Evolutionary conservation across 2,797 vertebrate species (phyloP).

Genomic region (Australoheros facetus): DNA sequence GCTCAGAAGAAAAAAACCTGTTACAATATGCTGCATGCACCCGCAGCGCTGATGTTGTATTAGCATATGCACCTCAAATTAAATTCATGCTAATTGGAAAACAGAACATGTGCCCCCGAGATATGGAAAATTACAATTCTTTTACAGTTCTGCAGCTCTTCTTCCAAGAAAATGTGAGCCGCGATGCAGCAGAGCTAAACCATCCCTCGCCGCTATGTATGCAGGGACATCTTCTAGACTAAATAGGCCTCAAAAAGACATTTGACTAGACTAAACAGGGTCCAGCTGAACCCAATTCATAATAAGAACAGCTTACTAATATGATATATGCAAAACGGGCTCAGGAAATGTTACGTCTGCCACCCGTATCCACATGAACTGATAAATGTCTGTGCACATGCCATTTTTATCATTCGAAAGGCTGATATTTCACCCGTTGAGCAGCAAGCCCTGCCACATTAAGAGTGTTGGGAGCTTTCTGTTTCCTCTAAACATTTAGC

Average conservation of each 20-base stretch:
- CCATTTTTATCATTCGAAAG: background rate
- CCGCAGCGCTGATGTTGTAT: constrained; percentile 5
- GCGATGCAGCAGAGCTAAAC: constrained; percentile 9
- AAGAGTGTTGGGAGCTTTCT: background rate
- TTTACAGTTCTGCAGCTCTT: background rate
- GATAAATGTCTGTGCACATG: background rate
- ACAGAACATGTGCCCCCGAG: constrained; percentile 16
- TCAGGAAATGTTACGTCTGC: background rate
- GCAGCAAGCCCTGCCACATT: background rate
- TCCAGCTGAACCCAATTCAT: background rate
- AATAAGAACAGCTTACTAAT: constrained; percentile 10
- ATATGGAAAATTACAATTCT: constrained; percentile 9
- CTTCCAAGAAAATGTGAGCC: constrained; percentile 4
- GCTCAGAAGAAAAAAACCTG: background rate
- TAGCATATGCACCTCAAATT: constrained; percentile 27
- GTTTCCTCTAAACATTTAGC: background rate
- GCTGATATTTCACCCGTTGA: fast-evolving
- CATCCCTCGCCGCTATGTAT: background rate
- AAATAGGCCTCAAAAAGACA: constrained; percentile 33
- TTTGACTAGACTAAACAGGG: constrained; percentile 20
- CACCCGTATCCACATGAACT: background rate
- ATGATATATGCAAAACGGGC: background rate
- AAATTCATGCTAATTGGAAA: constrained; percentile 19
- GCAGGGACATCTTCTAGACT: constrained; percentile 27
- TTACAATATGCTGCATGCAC: constrained; percentile 1